Evolutionary conservation across 1,140 invertebrate genomes (phyloP).

Genomic region (Contarinia nasturtii): DNA sequence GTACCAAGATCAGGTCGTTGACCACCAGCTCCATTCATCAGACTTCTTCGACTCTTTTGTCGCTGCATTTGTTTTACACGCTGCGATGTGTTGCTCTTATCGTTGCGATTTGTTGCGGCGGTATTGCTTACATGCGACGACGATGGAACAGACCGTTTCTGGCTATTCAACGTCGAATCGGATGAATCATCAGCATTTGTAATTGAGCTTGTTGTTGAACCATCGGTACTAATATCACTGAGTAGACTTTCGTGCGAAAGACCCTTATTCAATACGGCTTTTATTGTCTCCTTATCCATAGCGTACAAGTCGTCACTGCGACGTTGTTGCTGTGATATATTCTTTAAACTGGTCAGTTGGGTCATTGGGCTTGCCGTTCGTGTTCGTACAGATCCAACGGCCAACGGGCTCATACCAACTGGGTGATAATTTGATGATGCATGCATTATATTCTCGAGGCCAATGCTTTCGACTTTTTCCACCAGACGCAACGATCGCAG

Average conservation of each 20-base stretch:
- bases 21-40: constrained; percentile 24
- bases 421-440: constrained; percentile 23
- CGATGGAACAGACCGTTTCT: constrained; percentile 18
- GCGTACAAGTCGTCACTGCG: constrained; percentile 21
- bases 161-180: background rate
- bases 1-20: constrained; percentile 25
- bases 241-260: constrained; percentile 3
- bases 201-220: constrained; percentile 5
- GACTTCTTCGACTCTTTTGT: constrained; percentile 16
- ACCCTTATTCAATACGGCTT: constrained; percentile 16
- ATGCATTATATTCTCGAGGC: constrained; percentile 43
- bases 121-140: constrained; percentile 32
- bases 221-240: background rate
- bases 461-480: constrained; percentile 47
- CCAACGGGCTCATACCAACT: constrained; percentile 21
- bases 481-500: constrained; percentile 34
- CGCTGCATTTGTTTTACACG: constrained; percentile 18
- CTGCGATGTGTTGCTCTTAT: constrained; percentile 4
- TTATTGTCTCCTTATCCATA: constrained; percentile 21
- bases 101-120: constrained; percentile 26
- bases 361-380: constrained; percentile 44
- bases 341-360: constrained; percentile 51
- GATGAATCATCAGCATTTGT: background rate
- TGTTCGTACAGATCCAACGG: constrained; percentile 30
- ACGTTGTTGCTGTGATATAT: constrained; percentile 25